Evolutionary conservation across 2,113 vertebrate genomes (phyloP).

Genomic region (Prolemur simus): DNA sequence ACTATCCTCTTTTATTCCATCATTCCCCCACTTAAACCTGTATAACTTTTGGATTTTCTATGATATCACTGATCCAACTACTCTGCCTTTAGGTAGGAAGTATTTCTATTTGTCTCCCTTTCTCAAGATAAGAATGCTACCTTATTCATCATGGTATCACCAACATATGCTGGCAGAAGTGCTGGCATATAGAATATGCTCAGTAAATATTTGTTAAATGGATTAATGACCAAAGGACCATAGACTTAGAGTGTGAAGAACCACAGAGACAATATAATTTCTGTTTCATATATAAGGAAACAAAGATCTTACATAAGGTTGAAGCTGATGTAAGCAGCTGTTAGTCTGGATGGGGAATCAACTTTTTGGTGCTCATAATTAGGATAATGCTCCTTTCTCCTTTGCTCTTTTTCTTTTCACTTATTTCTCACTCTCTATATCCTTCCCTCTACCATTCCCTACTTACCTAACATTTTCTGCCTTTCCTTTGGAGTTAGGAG

Average conservation of each 20-base stretch:
- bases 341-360: background rate
- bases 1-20: background rate
- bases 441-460: background rate
- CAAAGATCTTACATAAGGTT: background rate
- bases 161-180: background rate
- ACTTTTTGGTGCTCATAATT: background rate
- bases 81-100: background rate
- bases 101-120: background rate
- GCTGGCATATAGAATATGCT: background rate
- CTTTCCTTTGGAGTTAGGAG: background rate
- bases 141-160: background rate
- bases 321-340: too few relatives aligned
- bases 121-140: background rate
- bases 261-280: background rate
- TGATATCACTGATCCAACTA: background rate
- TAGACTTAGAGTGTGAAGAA: background rate
- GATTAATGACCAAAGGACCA: background rate
- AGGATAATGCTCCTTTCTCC: background rate
- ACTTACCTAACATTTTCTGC: background rate
- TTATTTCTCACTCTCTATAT: background rate
- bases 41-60: background rate
- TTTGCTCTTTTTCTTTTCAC: background rate
- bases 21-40: rapidly evolving
- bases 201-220: background rate
- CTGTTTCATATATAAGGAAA: background rate